A percentile compares a stretch with the other conserved stretches of the same genome.
These are phyloP conservation scores for Emydura subglobosa DNA, from an alignment of 2,113 vertebrate genomes.

Conservation along the genomic window DNA sequence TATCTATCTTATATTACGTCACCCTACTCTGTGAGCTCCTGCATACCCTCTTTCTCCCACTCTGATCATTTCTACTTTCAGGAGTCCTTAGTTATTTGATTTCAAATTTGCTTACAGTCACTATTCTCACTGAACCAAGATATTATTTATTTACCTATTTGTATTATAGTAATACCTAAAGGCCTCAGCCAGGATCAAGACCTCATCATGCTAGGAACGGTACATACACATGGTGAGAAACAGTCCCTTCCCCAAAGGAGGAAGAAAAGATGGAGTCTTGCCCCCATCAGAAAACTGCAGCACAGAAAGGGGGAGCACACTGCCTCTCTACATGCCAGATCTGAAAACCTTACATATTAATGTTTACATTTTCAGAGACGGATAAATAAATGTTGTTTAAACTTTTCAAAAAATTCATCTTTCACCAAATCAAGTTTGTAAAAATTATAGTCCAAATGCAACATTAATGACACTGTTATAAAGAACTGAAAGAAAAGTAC, in stretches of 20 bases:
- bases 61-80: background rate
- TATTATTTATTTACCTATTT: background rate
- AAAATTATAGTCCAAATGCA: accelerated
- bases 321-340: background rate
- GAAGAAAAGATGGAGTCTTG: background rate
- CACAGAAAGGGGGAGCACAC: background rate
- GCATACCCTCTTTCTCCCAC: background rate
- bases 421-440: background rate
- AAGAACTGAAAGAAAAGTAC: background rate
- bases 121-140: background rate
- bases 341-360: background rate
- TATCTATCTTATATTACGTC: background rate
- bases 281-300: background rate
- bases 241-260: background rate
- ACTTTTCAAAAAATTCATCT: background rate
- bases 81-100: background rate
- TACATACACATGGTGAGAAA: background rate
- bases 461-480: background rate
- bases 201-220: background rate
- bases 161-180: background rate
- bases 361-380: background rate
- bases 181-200: background rate
- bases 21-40: background rate
- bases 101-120: background rate
- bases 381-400: background rate